phyloP scores from a whole-genome alignment of 2,888 invertebrate genomes.

The Bombylius discolor region DNA sequence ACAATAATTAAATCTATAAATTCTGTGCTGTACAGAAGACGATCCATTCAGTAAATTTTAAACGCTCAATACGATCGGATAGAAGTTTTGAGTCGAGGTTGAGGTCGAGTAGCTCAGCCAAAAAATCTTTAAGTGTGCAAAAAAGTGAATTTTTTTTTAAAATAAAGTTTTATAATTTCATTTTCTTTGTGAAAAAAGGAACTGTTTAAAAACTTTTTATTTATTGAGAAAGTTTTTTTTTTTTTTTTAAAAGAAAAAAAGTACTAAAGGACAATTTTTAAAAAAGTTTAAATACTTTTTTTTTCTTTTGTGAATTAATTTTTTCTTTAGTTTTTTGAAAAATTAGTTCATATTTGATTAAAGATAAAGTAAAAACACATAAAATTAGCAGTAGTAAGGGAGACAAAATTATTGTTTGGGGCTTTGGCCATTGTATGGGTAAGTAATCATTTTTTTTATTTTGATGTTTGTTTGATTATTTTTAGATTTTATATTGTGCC shows the following conservation, averaged over 20 bases:
- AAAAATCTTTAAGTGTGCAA: background rate
- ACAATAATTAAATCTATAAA: constrained; percentile 13
- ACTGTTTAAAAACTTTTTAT: background rate
- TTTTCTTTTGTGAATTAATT: background rate
- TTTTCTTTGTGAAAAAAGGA: background rate
- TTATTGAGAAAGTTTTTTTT: background rate
- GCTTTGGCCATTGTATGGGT: constrained; percentile 44
- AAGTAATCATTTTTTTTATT: constrained; percentile 25
- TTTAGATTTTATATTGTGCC: background rate
- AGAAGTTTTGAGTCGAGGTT: background rate
- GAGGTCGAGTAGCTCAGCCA: background rate
- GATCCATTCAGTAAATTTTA: constrained; percentile 12
- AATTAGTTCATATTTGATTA: background rate
- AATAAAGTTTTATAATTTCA: background rate
- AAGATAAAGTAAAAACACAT: constrained; percentile 4
- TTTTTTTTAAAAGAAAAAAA: background rate
- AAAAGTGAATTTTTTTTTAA: background rate
- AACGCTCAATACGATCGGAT: constrained; percentile 4
- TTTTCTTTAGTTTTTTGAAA: background rate
- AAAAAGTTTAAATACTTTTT: background rate
- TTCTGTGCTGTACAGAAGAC: constrained; percentile 3
- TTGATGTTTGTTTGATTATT: constrained; percentile 2
- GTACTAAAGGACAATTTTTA: background rate
- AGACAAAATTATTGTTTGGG: constrained; percentile 28
- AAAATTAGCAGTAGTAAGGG: constrained; percentile 7